Evolutionary conservation across 2,797 vertebrate species (phyloP).

Genomic region (Lagodon rhomboides): DNA sequence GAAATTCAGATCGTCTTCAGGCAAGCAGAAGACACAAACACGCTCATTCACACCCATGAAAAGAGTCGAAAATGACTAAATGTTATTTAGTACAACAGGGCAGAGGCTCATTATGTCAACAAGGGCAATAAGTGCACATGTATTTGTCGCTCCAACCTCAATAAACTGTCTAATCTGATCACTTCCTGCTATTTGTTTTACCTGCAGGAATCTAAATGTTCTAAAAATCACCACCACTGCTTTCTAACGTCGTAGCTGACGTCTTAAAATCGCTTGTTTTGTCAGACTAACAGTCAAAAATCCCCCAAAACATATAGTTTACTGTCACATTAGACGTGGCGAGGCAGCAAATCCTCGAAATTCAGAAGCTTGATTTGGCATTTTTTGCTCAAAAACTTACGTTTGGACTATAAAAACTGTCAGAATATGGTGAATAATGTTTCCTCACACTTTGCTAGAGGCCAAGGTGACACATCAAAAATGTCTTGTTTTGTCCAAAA

Average conservation of each 20-base stretch:
- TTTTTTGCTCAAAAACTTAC: no score
- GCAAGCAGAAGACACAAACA: neutral
- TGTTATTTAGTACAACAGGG: neutral
- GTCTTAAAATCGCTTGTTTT: neutral
- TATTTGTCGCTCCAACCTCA: neutral
- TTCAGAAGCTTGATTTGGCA: no score
- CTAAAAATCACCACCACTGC: neutral
- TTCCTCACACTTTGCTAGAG: neutral
- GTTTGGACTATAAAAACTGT: no score
- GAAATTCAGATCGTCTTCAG: neutral
- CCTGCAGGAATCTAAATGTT: neutral
- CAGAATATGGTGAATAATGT: neutral
- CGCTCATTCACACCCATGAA: neutral
- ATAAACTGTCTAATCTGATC: neutral
- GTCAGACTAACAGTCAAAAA: no score
- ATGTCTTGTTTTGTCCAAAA: neutral
- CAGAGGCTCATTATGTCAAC: conserved; percentile 1
- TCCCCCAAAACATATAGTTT: no score
- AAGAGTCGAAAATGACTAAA: neutral
- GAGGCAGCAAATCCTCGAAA: no score
- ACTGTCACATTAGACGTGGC: no score
- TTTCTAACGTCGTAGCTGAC: neutral
- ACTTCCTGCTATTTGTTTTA: neutral
- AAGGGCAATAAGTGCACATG: neutral
- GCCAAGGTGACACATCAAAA: neutral